phyloP scores from a whole-genome alignment of 1,140 invertebrate species.

The Lycorma delicatula region DNA sequence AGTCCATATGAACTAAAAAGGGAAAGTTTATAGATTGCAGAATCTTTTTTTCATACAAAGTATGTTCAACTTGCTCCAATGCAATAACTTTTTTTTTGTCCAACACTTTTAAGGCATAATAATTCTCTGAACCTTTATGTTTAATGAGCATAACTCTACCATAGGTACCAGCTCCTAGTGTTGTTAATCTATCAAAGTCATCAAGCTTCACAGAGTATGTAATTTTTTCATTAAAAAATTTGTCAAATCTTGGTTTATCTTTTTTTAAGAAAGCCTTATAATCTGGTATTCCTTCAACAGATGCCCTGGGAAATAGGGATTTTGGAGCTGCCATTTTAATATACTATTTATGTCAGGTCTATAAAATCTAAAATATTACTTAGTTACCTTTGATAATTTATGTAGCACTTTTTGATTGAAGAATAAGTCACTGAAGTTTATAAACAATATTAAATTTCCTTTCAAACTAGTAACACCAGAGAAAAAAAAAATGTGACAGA shows the following conservation, averaged over 20 bases:
- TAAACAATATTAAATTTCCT: no score
- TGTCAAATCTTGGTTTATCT: neutral
- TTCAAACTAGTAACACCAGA: no score
- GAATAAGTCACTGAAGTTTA: no score
- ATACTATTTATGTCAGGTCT: no score
- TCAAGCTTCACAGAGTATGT: slow-evolving; percentile 21
- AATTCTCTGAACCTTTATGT: slow-evolving; percentile 44
- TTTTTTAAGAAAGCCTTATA: neutral
- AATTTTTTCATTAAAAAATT: neutral
- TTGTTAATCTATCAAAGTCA: slow-evolving; percentile 52
- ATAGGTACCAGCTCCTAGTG: slow-evolving; percentile 84
- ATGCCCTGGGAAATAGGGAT: no score
- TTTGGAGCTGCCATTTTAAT: no score
- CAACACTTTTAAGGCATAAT: slow-evolving; percentile 85
- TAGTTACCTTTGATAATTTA: no score
- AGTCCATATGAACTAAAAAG: slow-evolving; percentile 74
- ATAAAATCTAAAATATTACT: no score
- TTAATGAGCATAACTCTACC: slow-evolving; percentile 78
- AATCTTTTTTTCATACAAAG: slow-evolving; percentile 77
- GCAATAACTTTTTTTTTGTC: slow-evolving; percentile 81
- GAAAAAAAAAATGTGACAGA: no score
- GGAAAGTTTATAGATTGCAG: slow-evolving; percentile 70
- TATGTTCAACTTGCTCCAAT: slow-evolving; percentile 78
- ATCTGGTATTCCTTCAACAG: neutral
- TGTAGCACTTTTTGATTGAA: no score